Evolutionary conservation across 2,888 invertebrate genomes (phyloP).

Genomic region (Bembecia ichneumoniformis): DNA sequence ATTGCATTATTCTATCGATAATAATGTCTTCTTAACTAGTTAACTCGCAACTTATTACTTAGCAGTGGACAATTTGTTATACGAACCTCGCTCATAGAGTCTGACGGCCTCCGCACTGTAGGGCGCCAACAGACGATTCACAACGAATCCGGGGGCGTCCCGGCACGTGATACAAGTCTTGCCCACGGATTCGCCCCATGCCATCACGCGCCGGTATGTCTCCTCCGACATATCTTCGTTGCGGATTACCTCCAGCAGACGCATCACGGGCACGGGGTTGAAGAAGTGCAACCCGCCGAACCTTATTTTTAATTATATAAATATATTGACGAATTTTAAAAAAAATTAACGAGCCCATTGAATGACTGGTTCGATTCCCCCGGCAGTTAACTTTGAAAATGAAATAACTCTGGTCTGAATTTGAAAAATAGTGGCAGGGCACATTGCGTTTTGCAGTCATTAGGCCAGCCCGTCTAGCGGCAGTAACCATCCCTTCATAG

Average conservation of each 20-base stretch:
- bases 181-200: conserved; percentile 81
- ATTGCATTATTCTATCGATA: neutral
- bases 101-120: conserved; percentile 80
- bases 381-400: too few species aligned
- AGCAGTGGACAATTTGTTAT: too few species aligned
- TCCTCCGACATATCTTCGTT: conserved; percentile 78
- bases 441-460: too few species aligned
- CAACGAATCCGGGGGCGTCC: conserved; percentile 88
- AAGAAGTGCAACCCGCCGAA: conserved; percentile 88
- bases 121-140: conserved; percentile 83
- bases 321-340: too few species aligned
- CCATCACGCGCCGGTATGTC: conserved; percentile 75
- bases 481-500: too few species aligned
- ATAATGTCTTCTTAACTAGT: neutral
- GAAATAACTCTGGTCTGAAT: too few species aligned
- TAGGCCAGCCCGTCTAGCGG: too few species aligned
- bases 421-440: too few species aligned
- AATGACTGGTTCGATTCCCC: too few species aligned
- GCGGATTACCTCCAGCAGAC: conserved; percentile 80
- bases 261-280: conserved; percentile 88
- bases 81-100: conserved; percentile 78
- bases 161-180: conserved; percentile 83
- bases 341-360: too few species aligned
- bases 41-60: too few species aligned
- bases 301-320: conserved; percentile 13